Evolutionary conservation across 2,888 invertebrate species (phyloP).

Genomic region (Ochropleura plecta): DNA sequence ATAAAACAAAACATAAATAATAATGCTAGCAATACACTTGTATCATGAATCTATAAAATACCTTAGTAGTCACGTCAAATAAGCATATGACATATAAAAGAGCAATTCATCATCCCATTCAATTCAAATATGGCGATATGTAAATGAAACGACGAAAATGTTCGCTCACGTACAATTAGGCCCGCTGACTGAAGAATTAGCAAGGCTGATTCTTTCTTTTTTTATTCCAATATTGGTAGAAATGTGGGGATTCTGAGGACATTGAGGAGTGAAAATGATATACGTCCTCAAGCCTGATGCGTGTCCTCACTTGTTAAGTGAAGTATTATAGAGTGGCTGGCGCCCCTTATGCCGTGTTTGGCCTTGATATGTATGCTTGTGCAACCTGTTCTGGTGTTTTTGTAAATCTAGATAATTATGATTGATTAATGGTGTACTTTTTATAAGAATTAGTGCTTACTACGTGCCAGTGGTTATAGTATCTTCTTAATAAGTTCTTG

Average conservation of each 20-base stretch:
- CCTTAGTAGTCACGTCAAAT: too few species aligned
- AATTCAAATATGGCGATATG: too few species aligned
- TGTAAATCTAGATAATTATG: background rate
- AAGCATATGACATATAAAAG: background rate
- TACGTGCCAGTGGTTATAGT: background rate
- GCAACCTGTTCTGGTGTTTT: background rate
- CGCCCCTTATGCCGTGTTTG: background rate
- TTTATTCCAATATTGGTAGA: conserved; percentile 13
- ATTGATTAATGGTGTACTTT: background rate
- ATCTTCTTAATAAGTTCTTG: background rate
- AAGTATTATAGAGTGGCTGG: conserved; percentile 40
- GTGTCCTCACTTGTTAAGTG: conserved; percentile 29
- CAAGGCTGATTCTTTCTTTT: conserved; percentile 5
- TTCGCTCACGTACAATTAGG: background rate
- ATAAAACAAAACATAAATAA: too few species aligned
- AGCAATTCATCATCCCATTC: too few species aligned
- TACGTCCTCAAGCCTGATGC: conserved; percentile 11
- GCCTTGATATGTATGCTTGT: background rate
- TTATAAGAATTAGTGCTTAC: background rate
- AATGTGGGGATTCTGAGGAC: background rate
- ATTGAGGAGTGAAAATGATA: conserved; percentile 33
- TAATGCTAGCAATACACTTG: too few species aligned
- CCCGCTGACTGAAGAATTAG: background rate
- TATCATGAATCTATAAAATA: background rate
- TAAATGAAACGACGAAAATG: conserved; percentile 1